Conservation (phyloP, 2,113 vertebrate species). For the Neolamprologus sp. region DNA sequence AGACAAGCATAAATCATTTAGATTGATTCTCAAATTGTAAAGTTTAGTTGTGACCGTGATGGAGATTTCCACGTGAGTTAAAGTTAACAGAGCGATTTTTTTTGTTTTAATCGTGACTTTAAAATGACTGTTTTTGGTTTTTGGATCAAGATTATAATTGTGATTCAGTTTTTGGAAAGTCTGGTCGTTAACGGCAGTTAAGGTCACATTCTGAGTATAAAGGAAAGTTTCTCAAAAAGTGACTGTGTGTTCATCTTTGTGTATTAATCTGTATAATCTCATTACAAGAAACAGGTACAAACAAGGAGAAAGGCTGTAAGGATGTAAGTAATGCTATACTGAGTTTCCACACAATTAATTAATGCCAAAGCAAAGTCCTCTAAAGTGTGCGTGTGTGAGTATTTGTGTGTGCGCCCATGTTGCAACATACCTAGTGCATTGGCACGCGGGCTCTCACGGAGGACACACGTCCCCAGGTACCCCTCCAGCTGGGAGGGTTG, state of each 20-base stretch:
- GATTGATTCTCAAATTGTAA: background rate
- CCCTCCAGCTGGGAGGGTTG: constrained; percentile 79
- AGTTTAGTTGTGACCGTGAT: background rate
- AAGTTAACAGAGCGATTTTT: background rate
- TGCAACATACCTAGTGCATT: constrained; percentile 74
- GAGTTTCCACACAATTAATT: background rate
- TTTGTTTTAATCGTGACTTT: background rate
- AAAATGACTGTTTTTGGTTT: background rate
- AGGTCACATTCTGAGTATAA: background rate
- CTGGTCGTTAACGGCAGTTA: background rate
- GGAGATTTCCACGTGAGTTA: background rate
- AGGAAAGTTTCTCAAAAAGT: background rate
- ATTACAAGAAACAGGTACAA: background rate
- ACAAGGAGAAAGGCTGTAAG: background rate
- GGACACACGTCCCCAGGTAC: constrained; percentile 78
- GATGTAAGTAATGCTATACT: background rate
- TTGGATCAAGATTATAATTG: background rate
- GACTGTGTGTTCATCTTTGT: background rate
- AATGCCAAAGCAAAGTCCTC: background rate
- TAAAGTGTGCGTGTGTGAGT: background rate
- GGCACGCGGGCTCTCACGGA: constrained; percentile 77
- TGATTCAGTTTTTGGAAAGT: background rate
- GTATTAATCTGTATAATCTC: background rate
- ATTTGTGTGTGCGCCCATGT: constrained; percentile 20
- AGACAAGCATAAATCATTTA: background rate